phyloP scores from a whole-genome alignment of 2,113 vertebrate genomes.

The Pangasianodon gigas region DNA sequence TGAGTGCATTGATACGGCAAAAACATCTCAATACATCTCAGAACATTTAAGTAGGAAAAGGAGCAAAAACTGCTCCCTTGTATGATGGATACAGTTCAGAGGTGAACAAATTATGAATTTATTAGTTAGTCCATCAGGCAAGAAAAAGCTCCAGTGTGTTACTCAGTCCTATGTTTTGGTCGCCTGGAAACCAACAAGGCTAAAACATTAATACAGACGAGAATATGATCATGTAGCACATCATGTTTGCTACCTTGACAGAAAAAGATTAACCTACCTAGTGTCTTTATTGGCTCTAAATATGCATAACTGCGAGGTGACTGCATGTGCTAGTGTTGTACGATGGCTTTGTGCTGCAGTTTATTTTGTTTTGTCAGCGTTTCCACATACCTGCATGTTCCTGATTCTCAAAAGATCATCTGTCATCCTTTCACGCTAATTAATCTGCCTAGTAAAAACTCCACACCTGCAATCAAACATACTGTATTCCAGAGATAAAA shows the following conservation, averaged over 20 bases:
- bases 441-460: neutral
- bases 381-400: neutral
- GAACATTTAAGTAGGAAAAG: neutral
- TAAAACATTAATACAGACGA: neutral
- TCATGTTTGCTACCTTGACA: neutral
- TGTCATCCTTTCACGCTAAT: neutral
- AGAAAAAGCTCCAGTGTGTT: no score
- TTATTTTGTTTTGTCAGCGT: neutral
- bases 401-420: neutral
- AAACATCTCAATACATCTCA: neutral
- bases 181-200: neutral
- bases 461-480: neutral
- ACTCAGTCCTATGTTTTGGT: neutral
- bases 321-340: neutral
- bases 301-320: neutral
- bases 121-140: neutral
- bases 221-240: neutral
- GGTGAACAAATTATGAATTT: neutral
- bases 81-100: neutral
- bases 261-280: neutral
- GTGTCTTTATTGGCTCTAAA: neutral
- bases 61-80: neutral
- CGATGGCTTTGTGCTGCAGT: neutral
- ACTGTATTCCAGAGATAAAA: neutral
- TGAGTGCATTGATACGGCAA: slow-evolving; percentile 68